These are phyloP conservation scores for Scyliorhinus canicula DNA, from an alignment of 2,797 vertebrate species.

Conservation along the genomic window DNA sequence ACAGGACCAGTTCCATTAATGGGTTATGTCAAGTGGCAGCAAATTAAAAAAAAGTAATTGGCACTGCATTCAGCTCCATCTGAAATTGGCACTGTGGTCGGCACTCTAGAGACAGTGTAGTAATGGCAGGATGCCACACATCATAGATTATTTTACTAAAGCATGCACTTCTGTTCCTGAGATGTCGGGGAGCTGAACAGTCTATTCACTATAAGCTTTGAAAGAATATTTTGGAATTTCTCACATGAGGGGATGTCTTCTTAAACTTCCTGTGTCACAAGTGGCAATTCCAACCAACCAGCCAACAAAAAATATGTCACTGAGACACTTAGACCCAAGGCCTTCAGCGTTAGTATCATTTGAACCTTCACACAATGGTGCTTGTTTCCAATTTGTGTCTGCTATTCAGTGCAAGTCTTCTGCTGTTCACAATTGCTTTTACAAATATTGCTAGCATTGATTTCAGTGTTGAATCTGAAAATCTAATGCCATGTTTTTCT, in stretches of 20 bases:
- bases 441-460: neutral
- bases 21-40: constrained; percentile 30
- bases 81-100: neutral
- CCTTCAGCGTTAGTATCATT: neutral
- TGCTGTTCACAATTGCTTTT: neutral
- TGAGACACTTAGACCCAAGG: neutral
- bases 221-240: neutral
- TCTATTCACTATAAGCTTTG: neutral
- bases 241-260: neutral
- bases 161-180: neutral
- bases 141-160: constrained; percentile 16
- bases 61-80: constrained; percentile 21
- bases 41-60: constrained; percentile 36
- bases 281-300: neutral
- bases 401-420: neutral
- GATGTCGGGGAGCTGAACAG: neutral
- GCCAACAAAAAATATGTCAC: neutral
- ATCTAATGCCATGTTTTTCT: neutral
- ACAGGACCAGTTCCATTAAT: constrained; percentile 1
- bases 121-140: constrained; percentile 27
- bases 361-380: neutral
- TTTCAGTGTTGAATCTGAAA: neutral
- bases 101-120: neutral
- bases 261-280: neutral
- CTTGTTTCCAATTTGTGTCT: neutral